Conservation (phyloP, 2,888 invertebrate genomes). For the Nycteola revayana region DNA sequence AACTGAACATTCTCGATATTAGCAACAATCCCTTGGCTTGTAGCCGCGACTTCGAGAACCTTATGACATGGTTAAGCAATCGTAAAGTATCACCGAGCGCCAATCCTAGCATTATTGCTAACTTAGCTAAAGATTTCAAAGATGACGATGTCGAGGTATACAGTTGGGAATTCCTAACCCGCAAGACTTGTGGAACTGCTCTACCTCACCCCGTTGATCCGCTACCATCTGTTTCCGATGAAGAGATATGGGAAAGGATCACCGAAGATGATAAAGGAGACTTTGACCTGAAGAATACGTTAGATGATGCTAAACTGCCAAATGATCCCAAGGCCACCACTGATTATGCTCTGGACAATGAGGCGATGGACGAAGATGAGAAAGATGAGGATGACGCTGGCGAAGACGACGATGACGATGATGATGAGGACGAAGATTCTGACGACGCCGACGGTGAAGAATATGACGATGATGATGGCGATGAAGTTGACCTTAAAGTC, state of each 20-base stretch:
- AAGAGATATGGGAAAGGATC: constrained; percentile 75
- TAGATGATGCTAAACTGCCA: constrained; percentile 65
- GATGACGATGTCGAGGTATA: constrained; percentile 55
- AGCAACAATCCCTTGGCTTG: constrained; percentile 86
- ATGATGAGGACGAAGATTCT: constrained; percentile 57
- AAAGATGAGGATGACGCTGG: constrained; percentile 53
- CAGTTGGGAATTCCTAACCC: constrained; percentile 75
- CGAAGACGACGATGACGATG: constrained; percentile 59
- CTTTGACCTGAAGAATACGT: constrained; percentile 67
- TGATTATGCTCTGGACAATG: constrained; percentile 36
- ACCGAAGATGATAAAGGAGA: constrained; percentile 63
- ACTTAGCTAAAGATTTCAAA: constrained; percentile 60
- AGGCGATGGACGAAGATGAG: constrained; percentile 49
- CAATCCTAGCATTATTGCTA: constrained; percentile 61
- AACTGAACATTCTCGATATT: constrained; percentile 83
- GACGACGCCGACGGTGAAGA: constrained; percentile 55
- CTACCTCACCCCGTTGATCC: constrained; percentile 60
- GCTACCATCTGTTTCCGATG: constrained; percentile 59
- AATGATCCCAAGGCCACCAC: constrained; percentile 43
- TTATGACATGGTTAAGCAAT: constrained; percentile 84
- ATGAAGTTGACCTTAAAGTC: constrained; percentile 65
- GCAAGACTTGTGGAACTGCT: constrained; percentile 63
- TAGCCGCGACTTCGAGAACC: constrained; percentile 84
- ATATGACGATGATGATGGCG: constrained; percentile 38
- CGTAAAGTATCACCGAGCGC: constrained; percentile 81